Conservation (phyloP, 1,140 invertebrate genomes). For the Leguminivora glycinivorella region DNA sequence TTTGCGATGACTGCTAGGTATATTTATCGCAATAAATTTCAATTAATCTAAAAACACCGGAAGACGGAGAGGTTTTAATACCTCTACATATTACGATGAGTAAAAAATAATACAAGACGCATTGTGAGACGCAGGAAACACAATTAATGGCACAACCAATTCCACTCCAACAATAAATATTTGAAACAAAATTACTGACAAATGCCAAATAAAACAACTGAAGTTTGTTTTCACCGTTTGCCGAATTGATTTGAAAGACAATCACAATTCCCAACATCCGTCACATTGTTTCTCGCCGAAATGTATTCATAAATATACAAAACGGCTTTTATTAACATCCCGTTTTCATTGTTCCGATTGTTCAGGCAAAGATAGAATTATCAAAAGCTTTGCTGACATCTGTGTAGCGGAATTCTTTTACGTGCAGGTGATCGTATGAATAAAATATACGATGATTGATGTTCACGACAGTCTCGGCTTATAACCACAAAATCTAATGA, state of each 20-base stretch:
- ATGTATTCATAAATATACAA: conserved; percentile 63
- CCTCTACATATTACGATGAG: not conserved
- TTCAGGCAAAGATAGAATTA: conserved; percentile 29
- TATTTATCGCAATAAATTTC: no score
- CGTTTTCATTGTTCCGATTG: conserved; percentile 30
- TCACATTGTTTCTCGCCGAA: conserved; percentile 32
- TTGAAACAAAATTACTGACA: conserved; percentile 21
- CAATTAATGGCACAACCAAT: not conserved
- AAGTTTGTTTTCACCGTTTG: conserved; percentile 20
- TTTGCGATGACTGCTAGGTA: no score
- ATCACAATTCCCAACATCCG: conserved; percentile 48
- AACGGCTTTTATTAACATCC: conserved; percentile 45
- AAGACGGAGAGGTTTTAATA: no score
- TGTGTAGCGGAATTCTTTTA: not conserved
- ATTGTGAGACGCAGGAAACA: not conserved
- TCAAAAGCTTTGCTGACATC: not conserved
- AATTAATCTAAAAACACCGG: no score
- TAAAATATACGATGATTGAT: not conserved
- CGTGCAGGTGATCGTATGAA: not conserved
- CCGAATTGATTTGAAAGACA: conserved; percentile 53
- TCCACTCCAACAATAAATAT: not conserved
- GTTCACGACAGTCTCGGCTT: not conserved
- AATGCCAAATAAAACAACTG: conserved; percentile 24
- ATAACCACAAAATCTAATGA: not conserved
- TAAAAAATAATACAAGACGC: not conserved